These are phyloP conservation scores for Spatula clypeata DNA, from an alignment of 2,797 vertebrate genomes.

Conservation along the genomic window DNA sequence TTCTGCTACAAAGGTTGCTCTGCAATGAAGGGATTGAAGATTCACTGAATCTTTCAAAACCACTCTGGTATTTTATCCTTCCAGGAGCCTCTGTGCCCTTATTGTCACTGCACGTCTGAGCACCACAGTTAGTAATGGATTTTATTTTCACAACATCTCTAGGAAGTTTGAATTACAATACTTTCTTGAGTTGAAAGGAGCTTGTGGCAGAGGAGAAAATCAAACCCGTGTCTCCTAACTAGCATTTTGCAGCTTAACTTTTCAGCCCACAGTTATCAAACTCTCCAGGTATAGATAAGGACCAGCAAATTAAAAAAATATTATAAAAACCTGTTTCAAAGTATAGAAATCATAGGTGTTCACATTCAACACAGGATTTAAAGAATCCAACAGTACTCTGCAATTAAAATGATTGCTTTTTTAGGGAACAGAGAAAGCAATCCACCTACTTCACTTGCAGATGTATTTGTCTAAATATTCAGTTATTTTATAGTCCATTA, in stretches of 20 bases:
- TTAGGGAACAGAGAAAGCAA: background rate
- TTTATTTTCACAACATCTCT: background rate
- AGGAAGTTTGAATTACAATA: background rate
- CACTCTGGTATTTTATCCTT: background rate
- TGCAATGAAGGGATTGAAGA: background rate
- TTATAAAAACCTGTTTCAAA: background rate
- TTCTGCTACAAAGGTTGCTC: background rate
- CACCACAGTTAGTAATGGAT: background rate
- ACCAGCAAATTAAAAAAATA: background rate
- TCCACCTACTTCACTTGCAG: background rate
- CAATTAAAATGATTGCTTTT: background rate
- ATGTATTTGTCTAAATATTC: background rate
- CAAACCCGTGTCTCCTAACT: background rate
- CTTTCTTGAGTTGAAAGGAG: background rate
- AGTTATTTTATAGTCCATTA: background rate
- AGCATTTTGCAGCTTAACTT: background rate
- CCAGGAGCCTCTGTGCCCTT: background rate
- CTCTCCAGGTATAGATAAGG: background rate
- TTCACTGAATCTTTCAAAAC: conserved; percentile 16
- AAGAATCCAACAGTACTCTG: background rate
- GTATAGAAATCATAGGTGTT: background rate
- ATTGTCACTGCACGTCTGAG: background rate
- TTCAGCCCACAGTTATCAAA: background rate
- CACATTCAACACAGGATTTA: background rate
- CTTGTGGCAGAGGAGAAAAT: background rate